Evolutionary conservation across 2,888 invertebrate genomes (phyloP).

Genomic region (Calameuta idolon): DNA sequence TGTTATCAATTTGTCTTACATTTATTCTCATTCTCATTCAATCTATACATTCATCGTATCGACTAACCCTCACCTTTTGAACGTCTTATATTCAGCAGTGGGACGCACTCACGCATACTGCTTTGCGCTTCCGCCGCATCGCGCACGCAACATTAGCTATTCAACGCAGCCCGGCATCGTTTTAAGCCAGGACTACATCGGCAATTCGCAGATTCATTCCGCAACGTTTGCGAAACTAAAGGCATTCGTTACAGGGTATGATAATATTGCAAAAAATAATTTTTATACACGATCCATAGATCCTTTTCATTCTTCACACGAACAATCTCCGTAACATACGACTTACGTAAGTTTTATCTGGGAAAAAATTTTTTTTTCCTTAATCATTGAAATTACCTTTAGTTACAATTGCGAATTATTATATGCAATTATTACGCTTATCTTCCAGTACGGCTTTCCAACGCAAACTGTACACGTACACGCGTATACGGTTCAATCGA

Average conservation of each 20-base stretch:
- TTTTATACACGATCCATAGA: neutral
- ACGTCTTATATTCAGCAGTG: slow-evolving; percentile 7
- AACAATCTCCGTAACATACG: neutral
- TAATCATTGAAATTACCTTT: neutral
- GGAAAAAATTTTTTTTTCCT: neutral
- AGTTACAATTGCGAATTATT: neutral
- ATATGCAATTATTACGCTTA: neutral
- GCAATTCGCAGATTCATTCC: neutral
- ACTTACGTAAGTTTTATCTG: neutral
- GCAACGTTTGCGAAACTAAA: neutral
- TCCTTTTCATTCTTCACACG: neutral
- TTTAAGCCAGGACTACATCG: slow-evolving; percentile 2
- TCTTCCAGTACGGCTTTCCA: neutral
- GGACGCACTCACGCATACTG: slow-evolving; percentile 40
- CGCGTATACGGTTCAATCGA: slow-evolving; percentile 33
- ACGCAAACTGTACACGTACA: slow-evolving; percentile 23
- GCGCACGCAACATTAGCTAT: slow-evolving; percentile 49
- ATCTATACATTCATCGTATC: neutral
- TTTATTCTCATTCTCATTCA: neutral
- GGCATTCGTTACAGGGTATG: neutral
- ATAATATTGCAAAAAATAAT: neutral
- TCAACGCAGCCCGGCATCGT: slow-evolving; percentile 31
- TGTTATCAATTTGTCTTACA: neutral
- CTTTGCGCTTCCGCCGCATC: slow-evolving; percentile 25
- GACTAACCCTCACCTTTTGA: neutral